Percentiles rank a stretch among this genome's conserved stretches.
phyloP scores from a whole-genome alignment of 2,113 vertebrate species.

The Rafetus swinhoei region DNA sequence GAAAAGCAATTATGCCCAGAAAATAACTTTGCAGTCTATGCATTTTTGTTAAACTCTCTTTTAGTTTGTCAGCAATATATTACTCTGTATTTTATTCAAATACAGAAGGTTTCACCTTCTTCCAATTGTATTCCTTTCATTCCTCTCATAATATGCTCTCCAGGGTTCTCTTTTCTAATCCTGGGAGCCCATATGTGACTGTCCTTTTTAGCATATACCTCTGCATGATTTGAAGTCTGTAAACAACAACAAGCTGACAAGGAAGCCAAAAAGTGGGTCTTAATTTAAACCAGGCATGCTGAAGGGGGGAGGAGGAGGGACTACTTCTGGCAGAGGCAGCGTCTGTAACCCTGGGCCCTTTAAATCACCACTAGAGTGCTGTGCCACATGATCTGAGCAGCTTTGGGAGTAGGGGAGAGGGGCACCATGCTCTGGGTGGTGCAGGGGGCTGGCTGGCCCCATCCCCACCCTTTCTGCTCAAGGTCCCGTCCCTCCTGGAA shows the following conservation, averaged over 20 bases:
- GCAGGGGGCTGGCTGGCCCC: too few relatives aligned
- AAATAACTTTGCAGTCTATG: not conserved
- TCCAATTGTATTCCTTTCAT: not conserved
- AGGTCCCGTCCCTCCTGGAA: too few relatives aligned
- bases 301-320: too few relatives aligned
- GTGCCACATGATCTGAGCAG: too few relatives aligned
- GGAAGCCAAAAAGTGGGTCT: not conserved
- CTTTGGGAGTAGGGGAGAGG: too few relatives aligned
- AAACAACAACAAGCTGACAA: not conserved
- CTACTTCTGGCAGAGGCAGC: too few relatives aligned
- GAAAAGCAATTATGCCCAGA: not conserved
- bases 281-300: not conserved
- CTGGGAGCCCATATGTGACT: not conserved
- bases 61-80: not conserved
- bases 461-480: too few relatives aligned
- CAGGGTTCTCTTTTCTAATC: not conserved
- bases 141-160: not conserved
- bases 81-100: not conserved
- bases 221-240: not conserved
- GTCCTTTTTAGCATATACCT: not conserved
- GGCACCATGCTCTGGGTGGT: too few relatives aligned
- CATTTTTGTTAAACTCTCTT: not conserved
- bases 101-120: not conserved
- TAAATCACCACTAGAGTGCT: too few relatives aligned
- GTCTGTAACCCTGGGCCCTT: too few relatives aligned